Percentiles rank a stretch among this genome's conserved stretches.
Evolutionary conservation across 2,888 invertebrate genomes (phyloP).

Genomic region (Anarsia innoxiella): DNA sequence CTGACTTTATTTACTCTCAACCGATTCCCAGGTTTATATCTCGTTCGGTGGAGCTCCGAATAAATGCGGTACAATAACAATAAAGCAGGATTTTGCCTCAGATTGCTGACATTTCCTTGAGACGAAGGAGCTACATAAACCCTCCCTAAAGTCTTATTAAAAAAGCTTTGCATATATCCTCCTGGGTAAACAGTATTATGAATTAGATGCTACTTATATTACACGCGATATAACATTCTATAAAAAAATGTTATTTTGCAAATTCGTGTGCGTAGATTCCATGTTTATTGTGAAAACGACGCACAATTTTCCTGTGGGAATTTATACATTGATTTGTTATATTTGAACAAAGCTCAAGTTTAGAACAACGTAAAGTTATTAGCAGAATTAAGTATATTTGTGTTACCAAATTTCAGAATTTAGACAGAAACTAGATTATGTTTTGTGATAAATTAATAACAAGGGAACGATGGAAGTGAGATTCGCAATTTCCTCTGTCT

Average conservation of each 20-base stretch:
- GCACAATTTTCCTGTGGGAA: too few relatives aligned
- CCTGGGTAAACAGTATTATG: constrained; percentile 32
- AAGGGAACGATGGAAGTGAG: too few relatives aligned
- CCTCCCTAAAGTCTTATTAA: constrained; percentile 56
- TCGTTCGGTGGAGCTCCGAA: constrained; percentile 50
- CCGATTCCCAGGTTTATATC: constrained; percentile 61
- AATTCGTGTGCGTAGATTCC: background rate
- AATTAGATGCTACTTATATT: too few relatives aligned
- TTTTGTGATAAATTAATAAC: too few relatives aligned
- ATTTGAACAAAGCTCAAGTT: too few relatives aligned
- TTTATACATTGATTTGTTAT: too few relatives aligned
- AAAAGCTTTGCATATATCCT: constrained; percentile 55
- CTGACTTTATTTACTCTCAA: constrained; percentile 58
- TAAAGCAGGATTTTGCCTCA: constrained; percentile 64
- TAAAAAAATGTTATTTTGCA: background rate
- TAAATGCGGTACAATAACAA: constrained; percentile 67
- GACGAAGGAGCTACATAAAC: constrained; percentile 52
- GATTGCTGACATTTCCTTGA: constrained; percentile 67
- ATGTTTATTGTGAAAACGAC: background rate
- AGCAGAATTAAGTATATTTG: too few relatives aligned
- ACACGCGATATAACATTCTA: too few relatives aligned
- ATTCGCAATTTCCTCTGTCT: too few relatives aligned
- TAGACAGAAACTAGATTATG: too few relatives aligned
- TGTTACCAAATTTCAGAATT: too few relatives aligned
- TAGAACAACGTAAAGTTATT: too few relatives aligned